These are phyloP conservation scores for Cephus spinipes DNA, from an alignment of 2,888 invertebrate species.

Conservation along the genomic window DNA sequence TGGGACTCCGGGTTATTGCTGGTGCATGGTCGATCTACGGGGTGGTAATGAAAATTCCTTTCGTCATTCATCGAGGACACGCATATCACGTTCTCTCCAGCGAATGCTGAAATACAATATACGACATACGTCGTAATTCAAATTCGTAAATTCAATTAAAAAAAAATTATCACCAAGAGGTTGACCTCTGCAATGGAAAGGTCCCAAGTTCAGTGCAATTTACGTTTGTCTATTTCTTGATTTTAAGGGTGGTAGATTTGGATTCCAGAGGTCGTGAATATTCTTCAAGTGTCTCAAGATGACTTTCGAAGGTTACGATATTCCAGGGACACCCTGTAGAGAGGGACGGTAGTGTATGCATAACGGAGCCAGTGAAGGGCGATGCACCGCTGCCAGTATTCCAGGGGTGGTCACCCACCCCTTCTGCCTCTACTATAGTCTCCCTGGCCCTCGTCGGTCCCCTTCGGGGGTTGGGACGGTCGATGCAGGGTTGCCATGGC, in stretches of 20 bases:
- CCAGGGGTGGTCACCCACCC: conserved; percentile 46
- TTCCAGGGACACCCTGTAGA: conserved; percentile 22
- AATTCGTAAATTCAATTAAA: too few relatives aligned
- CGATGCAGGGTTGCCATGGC: conserved; percentile 70
- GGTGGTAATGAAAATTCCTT: not conserved
- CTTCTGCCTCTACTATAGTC: conserved; percentile 12
- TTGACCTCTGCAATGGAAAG: not conserved
- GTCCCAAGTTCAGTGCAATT: not conserved
- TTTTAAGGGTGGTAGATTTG: not conserved
- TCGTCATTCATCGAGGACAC: not conserved
- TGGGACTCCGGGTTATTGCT: not conserved
- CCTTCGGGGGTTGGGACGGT: conserved; percentile 64
- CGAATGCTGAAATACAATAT: not conserved
- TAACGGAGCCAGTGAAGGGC: conserved; percentile 50
- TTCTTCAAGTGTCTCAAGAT: not conserved
- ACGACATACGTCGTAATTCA: not conserved
- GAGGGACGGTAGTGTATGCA: conserved; percentile 41
- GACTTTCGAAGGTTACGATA: not conserved
- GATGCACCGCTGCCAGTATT: conserved; percentile 56
- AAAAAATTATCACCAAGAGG: not conserved
- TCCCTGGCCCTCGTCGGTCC: conserved; percentile 44
- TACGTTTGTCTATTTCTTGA: not conserved
- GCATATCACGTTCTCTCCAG: not conserved
- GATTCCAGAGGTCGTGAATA: not conserved
- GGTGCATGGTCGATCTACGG: not conserved